Percentiles rank a stretch among this genome's conserved stretches.
Evolutionary conservation across 2,113 vertebrate genomes (phyloP).

Genomic region (Pavo muticus): DNA sequence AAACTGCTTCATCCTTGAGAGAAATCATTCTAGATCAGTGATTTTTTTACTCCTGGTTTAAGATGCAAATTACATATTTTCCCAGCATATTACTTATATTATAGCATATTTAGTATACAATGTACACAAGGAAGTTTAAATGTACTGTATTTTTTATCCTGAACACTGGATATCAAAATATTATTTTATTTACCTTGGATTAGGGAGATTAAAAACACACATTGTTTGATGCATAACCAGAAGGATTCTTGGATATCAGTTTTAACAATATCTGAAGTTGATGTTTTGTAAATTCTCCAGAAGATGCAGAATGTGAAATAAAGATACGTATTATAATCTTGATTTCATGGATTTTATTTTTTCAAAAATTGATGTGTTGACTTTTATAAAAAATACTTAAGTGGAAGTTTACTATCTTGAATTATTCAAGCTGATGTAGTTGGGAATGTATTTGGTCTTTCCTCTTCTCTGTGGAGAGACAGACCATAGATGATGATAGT

Average conservation of each 20-base stretch:
- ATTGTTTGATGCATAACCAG: neutral
- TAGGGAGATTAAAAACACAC: constrained; percentile 13
- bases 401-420: neutral
- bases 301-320: constrained; percentile 60
- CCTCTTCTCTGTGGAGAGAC: neutral
- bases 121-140: constrained; percentile 22
- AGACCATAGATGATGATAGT: neutral
- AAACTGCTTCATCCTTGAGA: neutral
- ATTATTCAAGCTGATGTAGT: neutral
- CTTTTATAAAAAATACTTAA: neutral
- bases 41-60: constrained; percentile 10
- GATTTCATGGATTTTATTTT: neutral
- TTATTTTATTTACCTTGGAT: neutral
- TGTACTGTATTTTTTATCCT: constrained; percentile 26
- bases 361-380: neutral
- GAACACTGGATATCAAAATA: neutral
- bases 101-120: constrained; percentile 11
- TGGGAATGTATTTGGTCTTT: neutral
- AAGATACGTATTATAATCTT: constrained; percentile 20
- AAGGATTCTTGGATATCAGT: neutral
- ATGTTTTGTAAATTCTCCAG: constrained; percentile 38
- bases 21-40: neutral
- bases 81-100: neutral
- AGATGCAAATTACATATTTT: neutral
- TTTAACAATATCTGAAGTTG: neutral